These are phyloP conservation scores for Numenius phaeopus DNA, from an alignment of 2,797 vertebrate species.

Conservation along the genomic window DNA sequence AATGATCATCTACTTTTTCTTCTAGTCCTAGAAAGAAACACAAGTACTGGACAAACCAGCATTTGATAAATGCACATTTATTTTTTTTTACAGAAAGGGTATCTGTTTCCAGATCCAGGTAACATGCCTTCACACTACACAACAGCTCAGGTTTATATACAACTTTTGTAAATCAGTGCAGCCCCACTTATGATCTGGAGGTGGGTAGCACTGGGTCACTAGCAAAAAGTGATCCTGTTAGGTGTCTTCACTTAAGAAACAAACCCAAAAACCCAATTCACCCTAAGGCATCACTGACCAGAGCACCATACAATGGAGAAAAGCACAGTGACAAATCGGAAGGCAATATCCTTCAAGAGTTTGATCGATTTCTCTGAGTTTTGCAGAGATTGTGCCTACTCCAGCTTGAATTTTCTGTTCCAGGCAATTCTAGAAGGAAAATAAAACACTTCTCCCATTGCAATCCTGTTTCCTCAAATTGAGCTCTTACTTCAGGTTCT, in stretches of 20 bases:
- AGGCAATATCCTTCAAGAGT: neutral
- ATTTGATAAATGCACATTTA: rapidly evolving
- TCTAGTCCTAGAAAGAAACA: neutral
- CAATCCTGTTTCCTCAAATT: neutral
- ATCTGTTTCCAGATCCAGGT: neutral
- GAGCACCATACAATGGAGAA: neutral
- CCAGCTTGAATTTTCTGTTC: neutral
- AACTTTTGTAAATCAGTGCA: neutral
- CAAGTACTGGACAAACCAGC: neutral
- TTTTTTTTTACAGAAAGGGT: neutral
- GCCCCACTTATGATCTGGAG: neutral
- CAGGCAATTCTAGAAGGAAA: neutral
- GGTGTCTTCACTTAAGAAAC: neutral
- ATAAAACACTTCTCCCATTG: neutral
- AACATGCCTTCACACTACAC: neutral
- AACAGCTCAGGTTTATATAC: neutral
- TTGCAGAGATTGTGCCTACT: neutral
- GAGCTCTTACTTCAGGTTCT: neutral
- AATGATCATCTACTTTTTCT: neutral
- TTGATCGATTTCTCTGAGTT: neutral
- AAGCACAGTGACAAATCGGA: neutral
- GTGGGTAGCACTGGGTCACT: neutral
- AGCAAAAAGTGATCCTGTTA: neutral
- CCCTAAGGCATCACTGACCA: neutral
- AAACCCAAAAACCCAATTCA: neutral